Conservation (phyloP, 64 coral and sea anemone genomes). For the Acropora tenuis region DNA sequence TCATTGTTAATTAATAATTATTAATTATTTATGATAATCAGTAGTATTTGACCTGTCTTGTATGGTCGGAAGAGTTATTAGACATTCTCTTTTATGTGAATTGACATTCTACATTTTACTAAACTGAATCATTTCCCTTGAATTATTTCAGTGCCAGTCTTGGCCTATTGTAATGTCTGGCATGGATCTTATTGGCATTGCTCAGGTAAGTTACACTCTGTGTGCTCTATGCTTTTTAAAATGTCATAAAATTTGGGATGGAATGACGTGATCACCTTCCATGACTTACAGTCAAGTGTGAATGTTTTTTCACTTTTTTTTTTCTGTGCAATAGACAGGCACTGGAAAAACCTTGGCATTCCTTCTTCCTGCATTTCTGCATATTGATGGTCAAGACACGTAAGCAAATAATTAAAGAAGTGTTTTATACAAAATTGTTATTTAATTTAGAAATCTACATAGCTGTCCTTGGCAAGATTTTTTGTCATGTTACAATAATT, state of each 20-base stretch:
- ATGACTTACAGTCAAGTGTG: too few relatives aligned
- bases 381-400: constrained; percentile 94
- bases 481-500: too few relatives aligned
- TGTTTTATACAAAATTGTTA: neutral
- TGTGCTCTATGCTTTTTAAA: too few relatives aligned
- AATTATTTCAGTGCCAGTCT: constrained; percentile 82
- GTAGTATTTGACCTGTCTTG: too few relatives aligned
- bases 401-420: constrained; percentile 20
- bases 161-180: constrained; percentile 96
- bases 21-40: too few relatives aligned
- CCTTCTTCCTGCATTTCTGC: constrained; percentile 87
- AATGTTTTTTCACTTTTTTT: neutral
- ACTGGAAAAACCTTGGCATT: constrained; percentile 98
- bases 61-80: too few relatives aligned
- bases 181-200: constrained; percentile 94
- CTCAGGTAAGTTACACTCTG: constrained; percentile 65
- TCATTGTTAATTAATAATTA: too few relatives aligned
- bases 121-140: neutral
- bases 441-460: too few relatives aligned
- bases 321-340: constrained; percentile 77
- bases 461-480: too few relatives aligned
- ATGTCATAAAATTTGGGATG: too few relatives aligned
- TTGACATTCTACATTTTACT: neutral
- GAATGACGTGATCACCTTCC: too few relatives aligned
- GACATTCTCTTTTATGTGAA: too few relatives aligned